Conservation (phyloP, 2,888 invertebrate species). For the Lasioglossum figueresi region DNA sequence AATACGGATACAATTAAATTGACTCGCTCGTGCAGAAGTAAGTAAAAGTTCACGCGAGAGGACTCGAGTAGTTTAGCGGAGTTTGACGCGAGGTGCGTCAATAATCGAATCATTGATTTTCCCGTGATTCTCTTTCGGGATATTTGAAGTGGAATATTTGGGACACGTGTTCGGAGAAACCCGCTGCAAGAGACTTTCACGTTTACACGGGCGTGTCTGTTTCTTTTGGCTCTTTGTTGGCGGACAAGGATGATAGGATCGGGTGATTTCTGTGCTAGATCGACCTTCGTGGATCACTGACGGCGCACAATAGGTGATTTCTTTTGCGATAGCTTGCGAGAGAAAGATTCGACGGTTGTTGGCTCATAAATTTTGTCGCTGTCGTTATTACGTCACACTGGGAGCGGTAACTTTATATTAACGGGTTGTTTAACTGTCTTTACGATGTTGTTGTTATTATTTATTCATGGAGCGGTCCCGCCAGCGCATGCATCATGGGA, state of each 20-base stretch:
- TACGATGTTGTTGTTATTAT: background rate
- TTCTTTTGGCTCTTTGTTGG: background rate
- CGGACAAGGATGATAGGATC: slow-evolving; percentile 6
- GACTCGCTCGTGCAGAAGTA: background rate
- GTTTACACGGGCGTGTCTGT: background rate
- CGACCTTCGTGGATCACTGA: slow-evolving; percentile 15
- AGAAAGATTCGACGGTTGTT: slow-evolving; percentile 8
- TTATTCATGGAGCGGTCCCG: background rate
- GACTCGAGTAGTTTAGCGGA: background rate
- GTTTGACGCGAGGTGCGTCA: background rate
- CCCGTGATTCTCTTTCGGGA: background rate
- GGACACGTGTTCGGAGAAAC: background rate
- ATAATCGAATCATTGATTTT: background rate
- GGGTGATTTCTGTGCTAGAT: background rate
- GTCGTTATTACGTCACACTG: background rate
- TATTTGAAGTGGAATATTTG: background rate
- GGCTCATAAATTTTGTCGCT: background rate
- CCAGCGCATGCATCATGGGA: background rate
- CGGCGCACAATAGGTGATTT: background rate
- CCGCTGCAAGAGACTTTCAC: background rate
- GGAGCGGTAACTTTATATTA: background rate
- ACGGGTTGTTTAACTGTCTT: background rate
- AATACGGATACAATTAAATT: background rate
- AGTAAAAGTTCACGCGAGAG: slow-evolving; percentile 10
- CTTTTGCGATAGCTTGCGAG: background rate